A percentile compares a stretch with the other conserved stretches of the same genome.
These are phyloP conservation scores for Caenorhabditis briggsae DNA, from an alignment of 1,140 invertebrate genomes.

Conservation along the genomic window DNA sequence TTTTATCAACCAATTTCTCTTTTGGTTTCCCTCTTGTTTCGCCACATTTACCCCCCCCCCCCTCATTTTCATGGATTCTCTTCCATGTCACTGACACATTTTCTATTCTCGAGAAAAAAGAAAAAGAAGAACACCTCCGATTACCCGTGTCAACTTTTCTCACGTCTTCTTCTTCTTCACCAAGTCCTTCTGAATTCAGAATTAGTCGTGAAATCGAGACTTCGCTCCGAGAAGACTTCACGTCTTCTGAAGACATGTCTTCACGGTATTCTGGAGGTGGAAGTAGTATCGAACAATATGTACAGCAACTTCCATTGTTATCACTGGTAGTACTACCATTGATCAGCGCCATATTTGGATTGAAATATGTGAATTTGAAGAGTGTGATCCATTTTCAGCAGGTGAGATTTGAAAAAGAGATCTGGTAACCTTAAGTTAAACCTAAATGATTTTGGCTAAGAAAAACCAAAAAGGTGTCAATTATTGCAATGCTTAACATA, in stretches of 20 bases:
- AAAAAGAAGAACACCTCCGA: slow-evolving; percentile 14
- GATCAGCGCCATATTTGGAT: slow-evolving; percentile 45
- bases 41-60: slow-evolving; percentile 43
- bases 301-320: slow-evolving; percentile 57
- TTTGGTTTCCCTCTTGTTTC: slow-evolving; percentile 20
- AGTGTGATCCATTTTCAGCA: slow-evolving; percentile 62
- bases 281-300: slow-evolving; percentile 39
- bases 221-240: slow-evolving; percentile 21
- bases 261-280: slow-evolving; percentile 24
- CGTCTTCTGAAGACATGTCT: slow-evolving; percentile 52
- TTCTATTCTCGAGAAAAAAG: slow-evolving; percentile 1
- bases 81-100: slow-evolving; percentile 41
- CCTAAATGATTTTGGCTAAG: too few species aligned
- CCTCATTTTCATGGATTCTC: not conserved
- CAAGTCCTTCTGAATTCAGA: slow-evolving; percentile 1
- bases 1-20: slow-evolving; percentile 35
- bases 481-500: too few species aligned
- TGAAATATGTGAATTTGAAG: slow-evolving; percentile 54
- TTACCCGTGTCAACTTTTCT: slow-evolving; percentile 22
- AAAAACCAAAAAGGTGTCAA: too few species aligned
- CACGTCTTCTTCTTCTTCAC: not conserved
- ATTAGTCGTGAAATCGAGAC: slow-evolving; percentile 21
- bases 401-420: not conserved
- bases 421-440: too few species aligned
- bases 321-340: slow-evolving; percentile 37